Conservation (phyloP, 92 coral and sea anemone genomes). For the Zoanthus solanderi region DNA sequence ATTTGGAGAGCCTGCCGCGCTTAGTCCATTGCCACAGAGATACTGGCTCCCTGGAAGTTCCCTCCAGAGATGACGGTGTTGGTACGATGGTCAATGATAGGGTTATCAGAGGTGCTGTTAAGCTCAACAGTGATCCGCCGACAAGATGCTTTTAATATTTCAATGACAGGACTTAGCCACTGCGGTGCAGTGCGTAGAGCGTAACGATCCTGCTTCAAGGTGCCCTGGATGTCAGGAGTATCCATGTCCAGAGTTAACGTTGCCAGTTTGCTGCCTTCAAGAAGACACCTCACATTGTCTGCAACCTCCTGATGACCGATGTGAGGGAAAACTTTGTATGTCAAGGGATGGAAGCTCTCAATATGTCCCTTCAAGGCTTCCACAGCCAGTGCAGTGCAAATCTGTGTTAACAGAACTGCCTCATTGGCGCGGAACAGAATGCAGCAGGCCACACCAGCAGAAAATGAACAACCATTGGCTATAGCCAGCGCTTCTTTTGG, state of each 20-base stretch:
- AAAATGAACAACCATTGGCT: slow-evolving; percentile 46
- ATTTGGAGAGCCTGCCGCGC: slow-evolving; percentile 60
- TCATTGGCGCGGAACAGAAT: slow-evolving; percentile 46
- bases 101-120: slow-evolving; percentile 57
- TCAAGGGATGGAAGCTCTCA: slow-evolving; percentile 55
- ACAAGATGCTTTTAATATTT: slow-evolving; percentile 47
- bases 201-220: slow-evolving; percentile 57
- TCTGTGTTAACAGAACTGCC: slow-evolving; percentile 53
- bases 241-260: slow-evolving; percentile 45
- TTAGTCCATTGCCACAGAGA: slow-evolving; percentile 61
- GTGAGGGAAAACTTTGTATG: slow-evolving; percentile 48
- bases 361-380: slow-evolving; percentile 53
- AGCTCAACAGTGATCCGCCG: slow-evolving; percentile 51
- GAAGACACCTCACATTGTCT: slow-evolving; percentile 36
- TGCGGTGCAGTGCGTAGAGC: slow-evolving; percentile 61
- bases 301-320: slow-evolving; percentile 60
- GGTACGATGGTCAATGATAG: slow-evolving; percentile 52
- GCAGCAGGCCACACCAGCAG: slow-evolving; percentile 45
- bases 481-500: slow-evolving; percentile 55
- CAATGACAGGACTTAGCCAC: slow-evolving; percentile 60
- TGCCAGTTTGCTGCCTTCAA: slow-evolving; percentile 50
- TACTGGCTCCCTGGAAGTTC: slow-evolving; percentile 60
- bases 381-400: slow-evolving; percentile 48
- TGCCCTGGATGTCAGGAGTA: slow-evolving; percentile 35
- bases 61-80: slow-evolving; percentile 37